Evolutionary conservation across 2,888 invertebrate genomes (phyloP), one percentile per base, ranked within the genome.

Genomic region (Synergus laeviventris): DNA sequence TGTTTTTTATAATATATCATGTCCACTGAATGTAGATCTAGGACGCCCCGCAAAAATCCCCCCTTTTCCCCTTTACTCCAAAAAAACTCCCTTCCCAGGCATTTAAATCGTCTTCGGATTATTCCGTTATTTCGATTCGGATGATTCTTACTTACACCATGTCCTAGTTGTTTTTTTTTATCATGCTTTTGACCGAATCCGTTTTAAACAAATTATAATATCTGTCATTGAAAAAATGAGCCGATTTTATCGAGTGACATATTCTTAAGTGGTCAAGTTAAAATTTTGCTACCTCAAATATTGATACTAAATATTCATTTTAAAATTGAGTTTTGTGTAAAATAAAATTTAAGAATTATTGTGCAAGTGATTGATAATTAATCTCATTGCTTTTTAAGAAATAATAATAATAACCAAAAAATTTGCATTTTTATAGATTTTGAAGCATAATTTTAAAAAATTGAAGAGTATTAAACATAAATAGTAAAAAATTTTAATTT

Each of bases 1-100:
- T 49, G 45, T 54, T 70, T 70, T 66, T 70, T 70, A 36, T n/a
- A 36, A n/a, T 36, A 18, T 49, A 31, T 14, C 66, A 45, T 70
- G 24, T 45, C 4, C 62, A 62, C 39, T 18, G 39, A 64, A 64
- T 64, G 4, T 59, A 31, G 49, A 49, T 49, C 49, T 45, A 21
- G 18, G 42, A 21, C 18, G 39, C 42, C 24, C 21, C 14, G 64
- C 36, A 14, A 64, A 64, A 64, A 12, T 64, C 39, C 31, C 5
- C 49, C 45, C 16, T 66, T 39, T 45, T 49, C n/a, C 24, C 49
- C 49, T 70, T 16, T 31, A 4, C 49, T 49, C n/a, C 24, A 49
- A 39, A 70, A 70, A 49, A 24, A 66, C 21, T 49, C 16, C 12
- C 9, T 49, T 36, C 18, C 16, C 42, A 66, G 39, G 16, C 49